Evolutionary conservation across 2,888 invertebrate species (phyloP).

Genomic region (Ophion obscuratus): DNA sequence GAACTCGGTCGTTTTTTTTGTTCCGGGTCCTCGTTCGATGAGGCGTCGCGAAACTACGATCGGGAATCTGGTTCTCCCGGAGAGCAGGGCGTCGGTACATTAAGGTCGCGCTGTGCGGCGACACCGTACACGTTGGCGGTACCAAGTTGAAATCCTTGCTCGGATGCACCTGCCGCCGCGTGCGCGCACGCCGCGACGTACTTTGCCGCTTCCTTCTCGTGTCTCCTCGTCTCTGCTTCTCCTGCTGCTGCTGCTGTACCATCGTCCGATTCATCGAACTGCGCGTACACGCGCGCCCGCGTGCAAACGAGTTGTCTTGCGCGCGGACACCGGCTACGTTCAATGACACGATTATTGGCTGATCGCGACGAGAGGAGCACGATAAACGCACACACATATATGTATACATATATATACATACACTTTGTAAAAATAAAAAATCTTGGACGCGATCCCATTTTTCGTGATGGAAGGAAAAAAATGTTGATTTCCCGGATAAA

Average conservation of each 20-base stretch:
- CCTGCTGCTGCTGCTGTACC: slow-evolving; percentile 53
- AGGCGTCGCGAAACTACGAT: background rate
- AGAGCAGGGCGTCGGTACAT: background rate
- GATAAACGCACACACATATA: too few species aligned
- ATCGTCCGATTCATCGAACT: slow-evolving; percentile 59
- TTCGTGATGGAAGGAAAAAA: background rate
- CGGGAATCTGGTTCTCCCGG: background rate
- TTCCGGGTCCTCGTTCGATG: background rate
- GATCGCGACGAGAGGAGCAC: slow-evolving; percentile 3
- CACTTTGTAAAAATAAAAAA: background rate
- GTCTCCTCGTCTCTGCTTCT: slow-evolving; percentile 12
- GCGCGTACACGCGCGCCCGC: slow-evolving; percentile 13
- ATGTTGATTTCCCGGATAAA: background rate
- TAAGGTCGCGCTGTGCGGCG: background rate
- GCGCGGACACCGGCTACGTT: background rate
- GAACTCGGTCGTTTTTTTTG: background rate
- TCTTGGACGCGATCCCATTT: background rate
- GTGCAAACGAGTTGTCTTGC: slow-evolving; percentile 6
- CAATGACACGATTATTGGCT: slow-evolving; percentile 37
- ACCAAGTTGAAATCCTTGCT: slow-evolving; percentile 58
- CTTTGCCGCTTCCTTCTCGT: background rate
- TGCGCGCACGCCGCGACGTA: slow-evolving; percentile 2
- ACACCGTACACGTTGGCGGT: slow-evolving; percentile 1
- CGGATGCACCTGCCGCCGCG: slow-evolving; percentile 59
- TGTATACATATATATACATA: background rate